Evolutionary conservation across 2,888 invertebrate species (phyloP).

Genomic region (Meteorus colon): DNA sequence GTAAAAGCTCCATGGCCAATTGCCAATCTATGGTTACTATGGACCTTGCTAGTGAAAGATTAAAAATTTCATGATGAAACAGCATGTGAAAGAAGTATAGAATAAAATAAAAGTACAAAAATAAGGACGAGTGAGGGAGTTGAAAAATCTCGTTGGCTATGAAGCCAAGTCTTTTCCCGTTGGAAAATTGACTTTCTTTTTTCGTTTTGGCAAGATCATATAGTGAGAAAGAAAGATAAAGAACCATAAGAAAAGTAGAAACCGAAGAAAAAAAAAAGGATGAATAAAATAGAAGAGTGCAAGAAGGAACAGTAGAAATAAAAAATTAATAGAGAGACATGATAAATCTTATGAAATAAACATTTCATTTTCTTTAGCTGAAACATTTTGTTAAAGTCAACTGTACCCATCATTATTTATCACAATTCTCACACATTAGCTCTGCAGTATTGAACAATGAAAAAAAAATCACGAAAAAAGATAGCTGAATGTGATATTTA

Average conservation of each 20-base stretch:
- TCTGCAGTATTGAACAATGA: not conserved
- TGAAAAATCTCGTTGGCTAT: conserved; percentile 5
- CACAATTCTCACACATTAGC: not conserved
- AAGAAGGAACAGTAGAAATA: not conserved
- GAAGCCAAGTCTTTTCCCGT: not conserved
- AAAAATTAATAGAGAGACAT: not conserved
- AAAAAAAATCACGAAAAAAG: not conserved
- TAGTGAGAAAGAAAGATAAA: not conserved
- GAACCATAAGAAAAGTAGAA: not conserved
- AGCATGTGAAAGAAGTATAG: not conserved
- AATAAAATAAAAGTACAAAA: not conserved
- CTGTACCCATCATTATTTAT: not conserved
- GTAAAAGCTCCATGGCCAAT: conserved; percentile 2
- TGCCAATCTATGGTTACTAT: conserved; percentile 20
- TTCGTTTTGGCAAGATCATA: not conserved
- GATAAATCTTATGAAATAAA: not conserved
- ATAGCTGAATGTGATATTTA: not conserved
- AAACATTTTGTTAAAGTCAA: not conserved
- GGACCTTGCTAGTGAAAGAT: not conserved
- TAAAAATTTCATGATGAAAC: conserved; percentile 25
- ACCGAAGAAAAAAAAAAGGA: not conserved
- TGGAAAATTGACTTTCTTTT: not conserved
- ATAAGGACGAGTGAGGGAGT: not conserved
- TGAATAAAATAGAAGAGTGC: not conserved
- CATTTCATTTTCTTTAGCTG: not conserved